These are phyloP conservation scores for Bellardia bayeri DNA, from an alignment of 2,888 invertebrate genomes.

Conservation along the genomic window DNA sequence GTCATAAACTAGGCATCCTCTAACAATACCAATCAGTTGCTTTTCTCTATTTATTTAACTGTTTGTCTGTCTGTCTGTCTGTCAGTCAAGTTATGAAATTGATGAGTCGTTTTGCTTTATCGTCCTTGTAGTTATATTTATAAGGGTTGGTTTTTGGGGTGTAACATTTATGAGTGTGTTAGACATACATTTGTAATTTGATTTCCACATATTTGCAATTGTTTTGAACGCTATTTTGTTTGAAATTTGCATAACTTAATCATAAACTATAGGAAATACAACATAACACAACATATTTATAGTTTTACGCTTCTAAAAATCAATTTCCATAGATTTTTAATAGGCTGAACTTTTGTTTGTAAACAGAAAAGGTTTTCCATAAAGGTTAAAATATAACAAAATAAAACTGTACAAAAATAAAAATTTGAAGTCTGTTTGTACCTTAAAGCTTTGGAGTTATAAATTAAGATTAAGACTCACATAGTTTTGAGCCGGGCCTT, in stretches of 20 bases:
- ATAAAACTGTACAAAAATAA: no score
- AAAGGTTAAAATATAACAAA: no score
- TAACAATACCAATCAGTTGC: not conserved
- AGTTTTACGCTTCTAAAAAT: slow-evolving; percentile 39
- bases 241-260: slow-evolving; percentile 50
- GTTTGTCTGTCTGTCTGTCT: slow-evolving; percentile 37
- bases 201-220: not conserved
- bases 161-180: slow-evolving; percentile 36
- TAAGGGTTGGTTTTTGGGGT: slow-evolving; percentile 8
- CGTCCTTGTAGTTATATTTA: not conserved
- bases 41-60: not conserved
- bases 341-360: no score
- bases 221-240: not conserved
- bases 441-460: no score
- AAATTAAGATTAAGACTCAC: no score
- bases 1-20: slow-evolving; percentile 38
- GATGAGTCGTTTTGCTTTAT: slow-evolving; percentile 30
- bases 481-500: no score
- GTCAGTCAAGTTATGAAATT: slow-evolving; percentile 57
- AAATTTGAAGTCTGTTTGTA: no score
- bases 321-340: not conserved
- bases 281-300: slow-evolving; percentile 16
- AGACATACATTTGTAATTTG: slow-evolving; percentile 32
- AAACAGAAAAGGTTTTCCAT: no score
- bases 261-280: slow-evolving; percentile 30